Evolutionary conservation across 2,888 invertebrate species (phyloP).

Genomic region (Tiphia femorata): DNA sequence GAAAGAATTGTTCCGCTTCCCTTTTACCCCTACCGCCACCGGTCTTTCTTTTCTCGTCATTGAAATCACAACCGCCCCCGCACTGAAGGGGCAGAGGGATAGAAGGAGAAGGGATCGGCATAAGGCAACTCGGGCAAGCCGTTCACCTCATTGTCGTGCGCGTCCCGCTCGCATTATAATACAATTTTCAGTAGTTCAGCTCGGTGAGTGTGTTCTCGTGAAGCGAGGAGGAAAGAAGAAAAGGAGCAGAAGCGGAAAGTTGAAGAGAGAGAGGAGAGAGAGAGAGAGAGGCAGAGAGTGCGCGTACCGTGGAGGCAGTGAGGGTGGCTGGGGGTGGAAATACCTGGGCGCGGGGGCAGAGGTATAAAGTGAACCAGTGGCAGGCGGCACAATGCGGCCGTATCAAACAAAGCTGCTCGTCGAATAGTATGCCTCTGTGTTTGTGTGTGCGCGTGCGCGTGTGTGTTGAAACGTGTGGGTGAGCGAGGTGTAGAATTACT

Average conservation of each 20-base stretch:
- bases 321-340: slow-evolving; percentile 24
- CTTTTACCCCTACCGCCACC: no score
- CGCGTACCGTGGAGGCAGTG: slow-evolving; percentile 5
- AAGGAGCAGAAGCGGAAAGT: no score
- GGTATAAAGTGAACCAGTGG: slow-evolving; percentile 67
- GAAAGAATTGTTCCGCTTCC: no score
- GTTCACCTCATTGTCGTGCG: slow-evolving; percentile 59
- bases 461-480: slow-evolving; percentile 65
- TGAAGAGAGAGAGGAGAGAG: not conserved
- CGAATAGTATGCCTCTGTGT: no score
- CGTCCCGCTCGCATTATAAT: slow-evolving; percentile 63
- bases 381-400: slow-evolving; percentile 64
- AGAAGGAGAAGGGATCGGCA: slow-evolving; percentile 68
- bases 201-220: not conserved
- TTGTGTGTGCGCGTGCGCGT: no score
- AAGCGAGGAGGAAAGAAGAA: no score
- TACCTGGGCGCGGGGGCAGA: slow-evolving; percentile 9
- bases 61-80: slow-evolving; percentile 61
- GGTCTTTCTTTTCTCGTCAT: slow-evolving; percentile 47
- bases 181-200: slow-evolving; percentile 61
- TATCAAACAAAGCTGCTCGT: slow-evolving; percentile 68
- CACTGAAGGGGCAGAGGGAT: no score
- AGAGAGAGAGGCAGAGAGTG: slow-evolving; percentile 9
- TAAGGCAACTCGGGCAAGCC: slow-evolving; percentile 64
- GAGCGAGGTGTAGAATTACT: slow-evolving; percentile 69